Evolutionary conservation across 2,113 vertebrate species (phyloP).

Genomic region (Tragulus kanchil): DNA sequence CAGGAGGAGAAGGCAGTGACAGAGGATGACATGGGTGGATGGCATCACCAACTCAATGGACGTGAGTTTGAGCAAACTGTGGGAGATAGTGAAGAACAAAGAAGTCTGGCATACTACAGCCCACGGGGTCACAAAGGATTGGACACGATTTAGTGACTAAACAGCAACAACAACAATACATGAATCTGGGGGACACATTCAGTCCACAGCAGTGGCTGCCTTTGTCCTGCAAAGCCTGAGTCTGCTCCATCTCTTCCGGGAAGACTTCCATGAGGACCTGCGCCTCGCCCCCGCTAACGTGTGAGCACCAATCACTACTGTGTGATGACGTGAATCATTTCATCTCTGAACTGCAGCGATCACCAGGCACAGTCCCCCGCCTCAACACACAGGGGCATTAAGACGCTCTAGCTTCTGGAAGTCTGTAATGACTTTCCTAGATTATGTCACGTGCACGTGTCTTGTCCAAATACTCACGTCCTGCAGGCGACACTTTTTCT

Average conservation of each 20-base stretch:
- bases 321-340: fast-evolving
- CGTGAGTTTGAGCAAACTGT: no score
- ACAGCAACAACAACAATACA: no score
- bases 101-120: no score
- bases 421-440: neutral
- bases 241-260: fast-evolving
- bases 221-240: no score
- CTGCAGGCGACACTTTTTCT: neutral
- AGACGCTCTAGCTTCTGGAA: neutral
- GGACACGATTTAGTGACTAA: no score
- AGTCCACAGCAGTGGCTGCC: no score
- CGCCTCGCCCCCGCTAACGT: neutral
- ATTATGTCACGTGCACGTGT: fast-evolving
- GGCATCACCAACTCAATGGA: no score
- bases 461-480: neutral
- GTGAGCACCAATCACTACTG: neutral
- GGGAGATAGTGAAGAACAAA: no score
- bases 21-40: no score
- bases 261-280: neutral
- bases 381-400: neutral
- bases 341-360: fast-evolving
- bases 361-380: neutral
- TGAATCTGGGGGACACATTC: neutral
- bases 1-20: no score
- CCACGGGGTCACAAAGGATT: no score